Base-by-base conservation (phyloP, 2,888 invertebrate genomes). In the Norana najaformis region DNA sequence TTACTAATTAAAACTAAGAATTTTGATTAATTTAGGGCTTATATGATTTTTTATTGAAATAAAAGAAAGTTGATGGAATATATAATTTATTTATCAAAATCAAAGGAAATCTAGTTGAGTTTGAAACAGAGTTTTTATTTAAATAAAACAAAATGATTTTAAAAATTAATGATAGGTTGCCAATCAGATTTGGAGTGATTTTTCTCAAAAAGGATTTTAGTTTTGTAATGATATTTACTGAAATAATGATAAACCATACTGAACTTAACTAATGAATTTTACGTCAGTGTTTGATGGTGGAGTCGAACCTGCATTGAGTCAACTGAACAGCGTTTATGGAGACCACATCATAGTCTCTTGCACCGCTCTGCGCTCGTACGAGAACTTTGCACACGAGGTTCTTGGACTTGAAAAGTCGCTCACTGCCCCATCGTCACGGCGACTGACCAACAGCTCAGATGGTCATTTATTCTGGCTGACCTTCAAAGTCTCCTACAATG, bases 381-480 rank as follows among this genome's bases (percentile, higher is more conserved):
- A 85, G 11, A 85, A 23, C 37, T 85, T 85, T 85, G 85, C 85
- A 8, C 20, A 0, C 36, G 85, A 85, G 11, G 85, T 85, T 37
- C 85, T 85, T 35, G 85, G 85, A 37, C 85, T 85, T 16, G 85
- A 85, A 23, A 85, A 85, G 23, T 85, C 85, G 37, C 37, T 85
- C 35, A 37, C 85, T 14, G 36, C 85, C 35, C 37, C 85, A 36
- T 85, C 85, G 30, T 23, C 85, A 36, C 85, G 85, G 36, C 35
- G 37, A 37, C 18, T 85, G 85, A 69, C 69, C 8, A 36, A 35
- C 85, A 85, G 85, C 37, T 5, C 6, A n/a, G 37, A 85, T 20
- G 85, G 85, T 85, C 37, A 37, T 85, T 85, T 85, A 35, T 85
- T 85, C 37, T 85, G 85, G 85, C 85, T 85, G 85, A 85, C 35